Evolutionary conservation across 2,888 invertebrate genomes (phyloP), one percentile per base, ranked within the genome.

Genomic region (Nipponacmea schrenckii): DNA sequence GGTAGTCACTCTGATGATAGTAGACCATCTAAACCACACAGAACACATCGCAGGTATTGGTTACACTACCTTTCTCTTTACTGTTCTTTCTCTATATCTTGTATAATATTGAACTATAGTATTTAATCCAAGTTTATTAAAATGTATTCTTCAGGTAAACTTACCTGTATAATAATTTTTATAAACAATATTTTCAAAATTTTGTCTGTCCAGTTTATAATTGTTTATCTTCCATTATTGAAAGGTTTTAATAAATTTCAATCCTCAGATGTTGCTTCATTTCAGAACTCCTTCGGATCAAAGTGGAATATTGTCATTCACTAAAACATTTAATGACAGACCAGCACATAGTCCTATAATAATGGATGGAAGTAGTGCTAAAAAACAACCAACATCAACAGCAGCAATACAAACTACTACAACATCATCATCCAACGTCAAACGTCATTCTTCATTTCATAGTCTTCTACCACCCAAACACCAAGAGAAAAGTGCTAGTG

Each of bases 371-470:
- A 76, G 64, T 8, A 64, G 67, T 31, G 63, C 70, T 69, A 75
- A 73, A 66, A 76, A 76, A 68, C 15, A 39, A 26, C 39, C 39
- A 39, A 39, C 39, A 39, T 39, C 39, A 39, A 39, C 39, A 39
- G 10, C 39, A 39, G 39, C 50, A 24, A 24, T 45, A 31, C 15
- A 68, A 65, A 24, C 56, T 45, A 64, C 73, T 1, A 71, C 79
- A 20, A 39, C 67, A 62, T 62, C 76, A 24, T 70, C 75, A 7
- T 78, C 81, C 5, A 82, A 77, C 72, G 82, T 85, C 46, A 79
- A 82, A 70, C 79, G 84, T 65, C 83, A 83, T 44, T 83, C 84
- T 44, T 85, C 84, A 68, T 85, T 84, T 67, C 82, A 83, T 74
- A 84, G 84, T 15, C 78, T 84, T 24, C 74, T 81, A 26, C 83